Evolutionary conservation across 2,113 vertebrate genomes (phyloP), one percentile per base, ranked within the genome.

Genomic region (Hemicordylus capensis): DNA sequence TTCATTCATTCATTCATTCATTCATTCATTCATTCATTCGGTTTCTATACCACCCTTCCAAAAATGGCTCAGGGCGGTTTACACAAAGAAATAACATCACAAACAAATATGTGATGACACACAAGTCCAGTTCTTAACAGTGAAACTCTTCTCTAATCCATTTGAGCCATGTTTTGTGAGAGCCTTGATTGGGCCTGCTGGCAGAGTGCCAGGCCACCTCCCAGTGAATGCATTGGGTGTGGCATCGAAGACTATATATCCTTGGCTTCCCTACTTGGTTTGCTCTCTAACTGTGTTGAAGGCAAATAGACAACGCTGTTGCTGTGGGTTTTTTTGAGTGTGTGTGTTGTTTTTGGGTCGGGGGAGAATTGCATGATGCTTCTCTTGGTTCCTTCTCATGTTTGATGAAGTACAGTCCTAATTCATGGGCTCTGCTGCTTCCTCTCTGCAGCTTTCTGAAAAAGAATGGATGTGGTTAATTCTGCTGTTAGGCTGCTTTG

Each of bases 211-310:
- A 80, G 84, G 24, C 61, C 67, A 51, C 56, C 70, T 51, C 48
- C n/a, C 64, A 85, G n/a, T 51, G 54, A 85, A 72, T 37, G n/a
- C 42, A 78, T 70, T 85, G 64, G 48, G 54, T 70, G 24, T 70
- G 83, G 28, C 66, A 37, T 58, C 61, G 39, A 79, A 79, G 72
- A 37, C 58, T 51, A 37, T 69, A 17, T 15, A 59, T 64, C 15
- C 26, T 63, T 85, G 75, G 75, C n/a, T 69, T 78, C 76, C 11
- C 22, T 70, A 3, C 42, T 85, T 85, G 64, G 48, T 85, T 85
- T 79, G 54, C 83, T 85, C 28, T 59, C 54, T 42, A n/a, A 37
- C 54, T 48, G 12, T 78, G 51, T 31, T 70, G 54, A 54, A 69
- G 42, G 22, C 39, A 59, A 70, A 28, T 37, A 84, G 34, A 37